Percentiles rank a stretch among this genome's conserved stretches.
phyloP scores from a whole-genome alignment of 1,140 invertebrate species.

The Steinernema khuongi region DNA sequence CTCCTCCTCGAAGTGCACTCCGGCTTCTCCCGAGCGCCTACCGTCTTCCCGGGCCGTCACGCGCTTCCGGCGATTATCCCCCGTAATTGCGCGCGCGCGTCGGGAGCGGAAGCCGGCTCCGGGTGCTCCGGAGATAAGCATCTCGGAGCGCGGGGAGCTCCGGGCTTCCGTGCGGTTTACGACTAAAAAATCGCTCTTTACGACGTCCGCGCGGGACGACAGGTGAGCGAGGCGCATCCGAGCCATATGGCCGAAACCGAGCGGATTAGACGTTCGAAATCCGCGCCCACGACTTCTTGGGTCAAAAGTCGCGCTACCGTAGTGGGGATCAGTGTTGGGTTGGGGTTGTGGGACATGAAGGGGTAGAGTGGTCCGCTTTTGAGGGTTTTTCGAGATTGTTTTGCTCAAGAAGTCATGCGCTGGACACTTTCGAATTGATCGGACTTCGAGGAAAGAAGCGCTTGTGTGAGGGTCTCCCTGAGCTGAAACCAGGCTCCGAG shows the following conservation, averaged over 20 bases:
- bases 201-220: neutral
- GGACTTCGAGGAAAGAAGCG: too few relatives aligned
- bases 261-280: neutral
- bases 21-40: neutral
- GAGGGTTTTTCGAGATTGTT: neutral
- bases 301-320: neutral
- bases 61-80: conserved; percentile 12
- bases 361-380: neutral
- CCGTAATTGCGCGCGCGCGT: too few relatives aligned
- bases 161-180: neutral
- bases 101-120: neutral
- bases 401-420: too few relatives aligned
- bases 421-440: too few relatives aligned
- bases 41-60: neutral
- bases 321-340: too few relatives aligned
- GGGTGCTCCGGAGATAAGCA: neutral
- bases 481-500: too few relatives aligned
- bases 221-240: neutral
- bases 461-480: too few relatives aligned
- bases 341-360: too few relatives aligned
- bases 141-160: neutral
- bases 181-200: conserved; percentile 8
- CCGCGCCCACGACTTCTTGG: neutral
- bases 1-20: neutral
- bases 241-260: conserved; percentile 12